Evolutionary conservation across 2,797 vertebrate species (phyloP).

Genomic region (Schizothorax lantsangensis): DNA sequence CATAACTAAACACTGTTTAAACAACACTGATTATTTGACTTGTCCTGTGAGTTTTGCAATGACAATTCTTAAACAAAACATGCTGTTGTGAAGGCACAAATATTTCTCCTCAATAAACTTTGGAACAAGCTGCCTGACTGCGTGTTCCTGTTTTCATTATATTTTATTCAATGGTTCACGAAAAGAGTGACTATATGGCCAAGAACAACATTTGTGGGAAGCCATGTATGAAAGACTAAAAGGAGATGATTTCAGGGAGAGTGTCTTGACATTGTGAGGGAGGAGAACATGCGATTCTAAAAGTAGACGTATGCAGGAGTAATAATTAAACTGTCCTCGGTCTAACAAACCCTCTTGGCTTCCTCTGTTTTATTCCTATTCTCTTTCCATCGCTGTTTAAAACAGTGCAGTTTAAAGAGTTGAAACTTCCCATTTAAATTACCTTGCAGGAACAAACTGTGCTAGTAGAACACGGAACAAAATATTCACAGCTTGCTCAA

Average conservation of each 20-base stretch:
- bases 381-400: slow-evolving; percentile 35
- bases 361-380: slow-evolving; percentile 20
- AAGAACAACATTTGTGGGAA: slow-evolving; percentile 53
- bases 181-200: slow-evolving; percentile 29
- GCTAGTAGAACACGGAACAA: neutral
- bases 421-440: slow-evolving; percentile 22
- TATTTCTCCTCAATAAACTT: slow-evolving; percentile 7
- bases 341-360: slow-evolving; percentile 25
- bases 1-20: slow-evolving; percentile 1
- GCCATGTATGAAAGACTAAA: slow-evolving; percentile 54
- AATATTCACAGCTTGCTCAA: neutral
- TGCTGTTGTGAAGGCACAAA: slow-evolving; percentile 4
- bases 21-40: slow-evolving; percentile 24
- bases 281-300: slow-evolving; percentile 47
- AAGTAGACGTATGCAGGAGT: slow-evolving; percentile 43
- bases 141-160: slow-evolving; percentile 34
- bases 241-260: slow-evolving; percentile 43
- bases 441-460: neutral
- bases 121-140: slow-evolving; percentile 15
- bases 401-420: slow-evolving; percentile 21
- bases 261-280: slow-evolving; percentile 54
- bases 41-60: neutral
- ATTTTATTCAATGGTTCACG: slow-evolving; percentile 35
- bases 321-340: slow-evolving; percentile 56
- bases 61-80: slow-evolving; percentile 12